Percentiles rank a stretch among this genome's conserved stretches.
These are phyloP conservation scores for Karalla daura DNA, from an alignment of 2,797 vertebrate species.

Conservation along the genomic window DNA sequence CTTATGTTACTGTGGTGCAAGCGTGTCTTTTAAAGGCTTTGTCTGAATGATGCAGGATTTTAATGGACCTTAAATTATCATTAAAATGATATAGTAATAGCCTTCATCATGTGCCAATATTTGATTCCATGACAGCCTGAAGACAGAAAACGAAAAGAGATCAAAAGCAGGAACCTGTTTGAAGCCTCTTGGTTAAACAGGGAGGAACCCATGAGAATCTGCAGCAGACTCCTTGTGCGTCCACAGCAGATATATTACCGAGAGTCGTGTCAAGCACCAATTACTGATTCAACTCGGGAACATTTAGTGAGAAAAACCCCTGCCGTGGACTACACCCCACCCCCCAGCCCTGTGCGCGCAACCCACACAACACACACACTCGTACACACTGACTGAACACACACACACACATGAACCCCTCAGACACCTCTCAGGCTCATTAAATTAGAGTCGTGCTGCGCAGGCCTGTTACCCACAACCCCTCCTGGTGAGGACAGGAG, in stretches of 20 bases:
- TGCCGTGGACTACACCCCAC: neutral
- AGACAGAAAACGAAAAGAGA: neutral
- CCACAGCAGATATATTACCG: constrained; percentile 32
- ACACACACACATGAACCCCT: too few species aligned
- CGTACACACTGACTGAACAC: constrained; percentile 10
- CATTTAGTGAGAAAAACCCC: constrained; percentile 49
- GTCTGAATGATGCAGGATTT: too few species aligned
- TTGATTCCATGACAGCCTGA: neutral
- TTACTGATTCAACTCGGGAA: constrained; percentile 62
- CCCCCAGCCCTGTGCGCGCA: neutral
- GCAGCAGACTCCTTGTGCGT: neutral
- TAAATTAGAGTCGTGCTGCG: constrained; percentile 76
- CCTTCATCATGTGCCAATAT: neutral
- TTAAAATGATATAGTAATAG: neutral
- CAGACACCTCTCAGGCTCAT: constrained; percentile 63
- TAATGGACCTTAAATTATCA: too few species aligned
- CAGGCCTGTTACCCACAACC: constrained; percentile 58
- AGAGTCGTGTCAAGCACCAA: constrained; percentile 64
- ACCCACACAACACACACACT: neutral
- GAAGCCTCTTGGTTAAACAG: neutral
- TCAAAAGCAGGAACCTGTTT: neutral
- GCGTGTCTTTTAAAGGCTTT: too few species aligned
- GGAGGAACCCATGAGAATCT: neutral
- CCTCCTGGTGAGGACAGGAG: constrained; percentile 69
- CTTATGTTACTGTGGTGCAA: too few species aligned